These are phyloP conservation scores for Bugula neritina DNA, from an alignment of 2,888 invertebrate species.

Conservation along the genomic window DNA sequence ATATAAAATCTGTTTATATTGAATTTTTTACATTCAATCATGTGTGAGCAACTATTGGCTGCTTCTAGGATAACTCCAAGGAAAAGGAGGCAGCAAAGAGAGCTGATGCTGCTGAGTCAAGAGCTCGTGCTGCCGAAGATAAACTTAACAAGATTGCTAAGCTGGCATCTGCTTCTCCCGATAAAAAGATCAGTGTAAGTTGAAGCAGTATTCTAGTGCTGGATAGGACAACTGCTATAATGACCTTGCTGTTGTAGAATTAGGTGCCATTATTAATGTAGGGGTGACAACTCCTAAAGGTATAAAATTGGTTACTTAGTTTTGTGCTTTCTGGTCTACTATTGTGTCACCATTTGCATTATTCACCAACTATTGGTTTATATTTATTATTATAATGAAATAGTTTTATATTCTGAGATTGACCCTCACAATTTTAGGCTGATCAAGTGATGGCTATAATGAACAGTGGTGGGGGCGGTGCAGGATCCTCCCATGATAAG, in stretches of 20 bases:
- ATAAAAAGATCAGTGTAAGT: constrained; percentile 3
- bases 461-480: not conserved
- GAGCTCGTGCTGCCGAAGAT: not conserved
- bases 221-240: not conserved
- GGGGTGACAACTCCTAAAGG: too few species aligned
- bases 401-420: too few species aligned
- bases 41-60: too few species aligned
- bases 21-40: too few species aligned
- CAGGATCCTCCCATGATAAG: not conserved
- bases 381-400: too few species aligned
- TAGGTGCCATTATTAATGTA: too few species aligned
- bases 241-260: too few species aligned
- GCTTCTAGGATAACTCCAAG: constrained; percentile 17
- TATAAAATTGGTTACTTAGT: too few species aligned
- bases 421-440: constrained; percentile 20
- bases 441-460: not conserved
- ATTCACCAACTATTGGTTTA: too few species aligned
- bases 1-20: too few species aligned
- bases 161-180: not conserved
- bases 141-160: constrained; percentile 11
- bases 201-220: not conserved
- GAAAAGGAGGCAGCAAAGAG: constrained; percentile 3
- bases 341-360: too few species aligned
- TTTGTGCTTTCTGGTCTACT: too few species aligned
- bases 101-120: not conserved